Evolutionary conservation across 1,140 invertebrate species (phyloP).

Genomic region (Atta cephalotes): DNA sequence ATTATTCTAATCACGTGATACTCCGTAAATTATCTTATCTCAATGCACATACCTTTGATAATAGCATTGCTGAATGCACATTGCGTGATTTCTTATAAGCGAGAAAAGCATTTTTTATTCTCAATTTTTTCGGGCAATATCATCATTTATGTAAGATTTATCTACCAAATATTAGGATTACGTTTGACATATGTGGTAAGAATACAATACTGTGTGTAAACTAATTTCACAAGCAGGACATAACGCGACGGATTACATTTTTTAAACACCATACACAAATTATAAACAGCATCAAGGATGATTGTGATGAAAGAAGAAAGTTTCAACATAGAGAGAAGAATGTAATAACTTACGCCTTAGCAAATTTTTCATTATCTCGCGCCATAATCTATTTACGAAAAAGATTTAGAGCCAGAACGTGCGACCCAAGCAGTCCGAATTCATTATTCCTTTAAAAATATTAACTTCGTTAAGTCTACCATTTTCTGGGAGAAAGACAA

Average conservation of each 20-base stretch:
- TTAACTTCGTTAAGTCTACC: constrained; percentile 71
- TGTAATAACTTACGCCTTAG: constrained; percentile 66
- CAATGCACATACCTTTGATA: constrained; percentile 54
- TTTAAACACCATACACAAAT: constrained; percentile 4
- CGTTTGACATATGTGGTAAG: not conserved
- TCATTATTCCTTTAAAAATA: constrained; percentile 78
- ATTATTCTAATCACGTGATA: constrained; percentile 70
- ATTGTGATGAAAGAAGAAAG: constrained; percentile 30
- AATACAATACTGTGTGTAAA: too few relatives aligned
- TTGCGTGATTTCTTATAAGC: not conserved
- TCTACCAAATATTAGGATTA: not conserved
- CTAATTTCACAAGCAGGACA: not conserved
- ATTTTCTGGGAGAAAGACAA: constrained; percentile 54
- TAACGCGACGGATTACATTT: constrained; percentile 2
- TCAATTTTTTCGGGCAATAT: too few relatives aligned
- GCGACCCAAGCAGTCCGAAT: constrained; percentile 64
- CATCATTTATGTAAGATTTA: not conserved
- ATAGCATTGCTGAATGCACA: constrained; percentile 22
- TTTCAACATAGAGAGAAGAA: constrained; percentile 31
- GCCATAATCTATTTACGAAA: constrained; percentile 73
- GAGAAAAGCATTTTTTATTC: constrained; percentile 14
- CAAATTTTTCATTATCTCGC: constrained; percentile 77
- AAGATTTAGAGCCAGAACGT: constrained; percentile 75
- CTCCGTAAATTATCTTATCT: constrained; percentile 71
- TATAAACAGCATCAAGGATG: constrained; percentile 26